These are phyloP conservation scores for Drosophila tripunctata DNA, from an alignment of 2,888 invertebrate genomes.

Conservation along the genomic window DNA sequence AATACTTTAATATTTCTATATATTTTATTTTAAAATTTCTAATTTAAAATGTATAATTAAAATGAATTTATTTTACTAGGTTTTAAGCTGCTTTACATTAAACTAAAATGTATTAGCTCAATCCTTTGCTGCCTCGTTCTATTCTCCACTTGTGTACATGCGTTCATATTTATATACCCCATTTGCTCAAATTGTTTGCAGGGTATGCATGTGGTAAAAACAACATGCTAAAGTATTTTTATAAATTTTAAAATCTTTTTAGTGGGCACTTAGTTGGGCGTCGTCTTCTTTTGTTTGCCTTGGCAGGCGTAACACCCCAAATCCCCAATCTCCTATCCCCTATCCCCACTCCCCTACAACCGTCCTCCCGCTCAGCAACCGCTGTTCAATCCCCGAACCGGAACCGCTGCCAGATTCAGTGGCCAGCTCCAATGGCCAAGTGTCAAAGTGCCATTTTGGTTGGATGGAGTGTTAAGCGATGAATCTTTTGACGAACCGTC, in stretches of 20 bases:
- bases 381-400: not conserved
- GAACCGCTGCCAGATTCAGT: slow-evolving; percentile 11
- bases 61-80: too few relatives aligned
- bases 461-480: slow-evolving; percentile 60
- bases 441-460: slow-evolving; percentile 57
- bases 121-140: too few relatives aligned
- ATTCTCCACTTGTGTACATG: too few relatives aligned
- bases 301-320: slow-evolving; percentile 48
- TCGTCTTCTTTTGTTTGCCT: slow-evolving; percentile 51
- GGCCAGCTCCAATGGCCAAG: slow-evolving; percentile 23
- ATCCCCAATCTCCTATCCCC: not conserved
- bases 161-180: too few relatives aligned
- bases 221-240: slow-evolving; percentile 34
- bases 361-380: not conserved
- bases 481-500: slow-evolving; percentile 53
- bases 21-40: too few relatives aligned
- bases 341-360: not conserved
- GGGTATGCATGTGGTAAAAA: slow-evolving; percentile 36
- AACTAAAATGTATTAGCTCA: too few relatives aligned
- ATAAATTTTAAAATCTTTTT: slow-evolving; percentile 66
- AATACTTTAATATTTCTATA: too few relatives aligned
- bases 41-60: too few relatives aligned
- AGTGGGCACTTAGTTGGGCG: slow-evolving; percentile 67
- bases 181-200: not conserved
- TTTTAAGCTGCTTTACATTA: too few relatives aligned